A percentile compares a stretch with the other conserved stretches of the same genome.
Evolutionary conservation across 2,888 invertebrate genomes (phyloP).

Genomic region (Polylopha cassiicola): DNA sequence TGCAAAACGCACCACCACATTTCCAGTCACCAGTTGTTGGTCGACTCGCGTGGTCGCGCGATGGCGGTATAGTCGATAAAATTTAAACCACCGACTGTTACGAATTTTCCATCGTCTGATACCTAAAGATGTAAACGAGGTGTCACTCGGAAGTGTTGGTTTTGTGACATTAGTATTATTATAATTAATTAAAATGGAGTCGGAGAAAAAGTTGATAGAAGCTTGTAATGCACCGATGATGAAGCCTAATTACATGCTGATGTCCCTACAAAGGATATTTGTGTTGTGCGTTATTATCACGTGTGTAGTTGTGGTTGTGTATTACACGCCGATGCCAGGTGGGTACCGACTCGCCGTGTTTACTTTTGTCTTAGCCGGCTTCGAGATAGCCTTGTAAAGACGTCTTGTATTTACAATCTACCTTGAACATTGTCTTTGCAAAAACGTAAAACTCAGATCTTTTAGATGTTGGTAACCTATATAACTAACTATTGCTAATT

Average conservation of each 20-base stretch:
- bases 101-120: slow-evolving; percentile 9
- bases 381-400: slow-evolving; percentile 2
- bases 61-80: slow-evolving; percentile 22
- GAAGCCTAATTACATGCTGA: slow-evolving; percentile 74
- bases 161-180: too few relatives aligned
- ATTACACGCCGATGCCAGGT: slow-evolving; percentile 86
- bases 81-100: slow-evolving; percentile 1
- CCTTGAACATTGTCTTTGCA: too few relatives aligned
- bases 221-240: slow-evolving; percentile 39
- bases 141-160: too few relatives aligned
- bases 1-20: slow-evolving; percentile 32
- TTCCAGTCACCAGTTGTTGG: slow-evolving; percentile 62
- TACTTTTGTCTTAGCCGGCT: slow-evolving; percentile 1
- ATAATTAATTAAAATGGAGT: slow-evolving; percentile 43
- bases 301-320: slow-evolving; percentile 82
- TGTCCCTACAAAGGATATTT: slow-evolving; percentile 80
- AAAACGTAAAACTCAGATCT: too few relatives aligned
- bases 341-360: slow-evolving; percentile 22
- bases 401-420: not conserved
- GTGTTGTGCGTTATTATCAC: slow-evolving; percentile 81
- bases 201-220: slow-evolving; percentile 46
- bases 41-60: slow-evolving; percentile 61
- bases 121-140: slow-evolving; percentile 14
- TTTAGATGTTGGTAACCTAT: too few relatives aligned
- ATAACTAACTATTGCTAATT: too few relatives aligned